These are phyloP conservation scores for Cromileptes altivelis DNA, from an alignment of 2,113 vertebrate genomes.

Conservation along the genomic window DNA sequence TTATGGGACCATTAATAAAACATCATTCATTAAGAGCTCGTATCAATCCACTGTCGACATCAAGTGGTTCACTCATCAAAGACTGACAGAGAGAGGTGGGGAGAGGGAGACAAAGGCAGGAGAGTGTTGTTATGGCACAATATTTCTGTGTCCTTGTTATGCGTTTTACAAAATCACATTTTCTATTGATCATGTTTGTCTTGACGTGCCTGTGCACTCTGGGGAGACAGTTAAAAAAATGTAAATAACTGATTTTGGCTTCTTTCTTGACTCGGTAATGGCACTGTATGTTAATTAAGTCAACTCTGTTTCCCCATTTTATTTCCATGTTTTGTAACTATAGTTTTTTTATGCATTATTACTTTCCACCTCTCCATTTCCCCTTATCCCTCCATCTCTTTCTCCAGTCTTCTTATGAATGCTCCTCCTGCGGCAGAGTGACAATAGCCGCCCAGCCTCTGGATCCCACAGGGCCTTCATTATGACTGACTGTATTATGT, in stretches of 20 bases:
- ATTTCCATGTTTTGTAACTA: slow-evolving; percentile 41
- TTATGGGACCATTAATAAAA: slow-evolving; percentile 83
- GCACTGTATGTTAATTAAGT: slow-evolving; percentile 49
- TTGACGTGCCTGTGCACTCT: slow-evolving; percentile 9
- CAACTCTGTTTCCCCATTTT: slow-evolving; percentile 22
- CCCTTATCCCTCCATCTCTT: slow-evolving; percentile 52
- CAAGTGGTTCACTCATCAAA: slow-evolving; percentile 70
- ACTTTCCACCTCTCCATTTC: slow-evolving; percentile 36
- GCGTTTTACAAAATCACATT: slow-evolving; percentile 42
- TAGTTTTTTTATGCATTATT: slow-evolving; percentile 42
- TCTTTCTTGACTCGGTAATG: slow-evolving; percentile 24
- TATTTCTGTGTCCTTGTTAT: slow-evolving; percentile 19
- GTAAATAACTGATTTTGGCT: slow-evolving; percentile 31
- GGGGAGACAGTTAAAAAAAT: slow-evolving; percentile 23
- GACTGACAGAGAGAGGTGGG: slow-evolving; percentile 38
- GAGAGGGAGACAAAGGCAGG: slow-evolving; percentile 4
- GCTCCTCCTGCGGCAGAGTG: slow-evolving; percentile 63
- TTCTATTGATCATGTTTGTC: slow-evolving; percentile 49
- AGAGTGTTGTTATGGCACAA: background rate
- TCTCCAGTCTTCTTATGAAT: slow-evolving; percentile 53
- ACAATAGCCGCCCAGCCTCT: slow-evolving; percentile 73
- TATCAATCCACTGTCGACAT: slow-evolving; percentile 78
- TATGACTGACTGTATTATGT: slow-evolving; percentile 83
- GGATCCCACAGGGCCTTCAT: slow-evolving; percentile 77
- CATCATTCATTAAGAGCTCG: slow-evolving; percentile 80